Base-by-base conservation (phyloP, 2,888 invertebrate species). In the Cryptocephalus moraei region DNA sequence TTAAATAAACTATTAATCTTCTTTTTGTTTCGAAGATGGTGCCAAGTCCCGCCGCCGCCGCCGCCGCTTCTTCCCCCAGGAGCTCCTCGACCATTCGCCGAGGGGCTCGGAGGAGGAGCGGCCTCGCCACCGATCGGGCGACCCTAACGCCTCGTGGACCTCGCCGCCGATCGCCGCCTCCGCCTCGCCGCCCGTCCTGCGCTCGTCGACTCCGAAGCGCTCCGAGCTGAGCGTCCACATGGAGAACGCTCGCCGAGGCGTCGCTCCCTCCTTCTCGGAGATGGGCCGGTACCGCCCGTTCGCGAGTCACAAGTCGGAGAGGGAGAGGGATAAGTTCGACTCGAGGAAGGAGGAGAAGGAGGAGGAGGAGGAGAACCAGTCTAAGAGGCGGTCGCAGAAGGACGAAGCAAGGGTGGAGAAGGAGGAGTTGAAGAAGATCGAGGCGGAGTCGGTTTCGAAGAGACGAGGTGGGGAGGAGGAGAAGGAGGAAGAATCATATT, bases 161-260 rank as follows among this genome's bases (percentile, higher is more conserved):
- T 40, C 48, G 34, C 41, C 48, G 39, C 46, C 53, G 33, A 32
- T 49, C n/a, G 43, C 47, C 13, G 45, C 53, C 42, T 48, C 62
- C 39, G 47, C 55, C 33, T 45, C 54, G 10, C 38, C 52, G 41
- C 11, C 49, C 9, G 43, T 45, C 49, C 11, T 32, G 4, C n/a
- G 12, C n/a, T 22, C 22, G 3, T 32, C 43, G 9, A 52, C 49
- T 31, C 52, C 60, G 39, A 60, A 56, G 48, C 63, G 62, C 53
- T 67, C 68, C 14, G 67, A 68, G 50, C 56, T 70, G 42, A 66
- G 69, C 44, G 55, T 69, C 42, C 70, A 71, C 50, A 71, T 70
- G 71, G 69, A 69, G 52, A 70, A 71, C 47, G 70, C 70, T n/a
- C 60, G 70, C 8, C 62, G 61, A 46, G 63, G 66, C 31, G 60